These are phyloP conservation scores for Gymnobelideus leadbeateri DNA, from an alignment of 2,113 vertebrate genomes.

Conservation along the genomic window DNA sequence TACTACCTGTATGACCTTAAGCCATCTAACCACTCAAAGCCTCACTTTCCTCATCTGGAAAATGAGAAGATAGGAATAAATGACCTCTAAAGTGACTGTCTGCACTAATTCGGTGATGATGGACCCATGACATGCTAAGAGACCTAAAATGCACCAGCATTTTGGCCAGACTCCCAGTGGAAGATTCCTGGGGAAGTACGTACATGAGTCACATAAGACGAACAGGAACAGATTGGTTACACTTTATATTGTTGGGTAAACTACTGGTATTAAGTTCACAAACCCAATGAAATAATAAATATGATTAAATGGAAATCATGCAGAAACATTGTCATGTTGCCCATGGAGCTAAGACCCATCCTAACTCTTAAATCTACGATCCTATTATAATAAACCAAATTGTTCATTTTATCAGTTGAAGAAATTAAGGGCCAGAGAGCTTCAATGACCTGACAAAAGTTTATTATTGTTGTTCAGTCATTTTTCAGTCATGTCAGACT, in stretches of 20 bases:
- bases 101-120: background rate
- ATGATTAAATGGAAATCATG: background rate
- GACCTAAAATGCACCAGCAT: background rate
- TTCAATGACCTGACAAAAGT: background rate
- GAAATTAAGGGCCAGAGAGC: background rate
- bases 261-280: background rate
- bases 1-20: background rate
- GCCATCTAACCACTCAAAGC: background rate
- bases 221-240: background rate
- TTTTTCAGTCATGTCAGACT: background rate
- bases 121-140: background rate
- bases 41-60: background rate
- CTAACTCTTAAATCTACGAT: background rate
- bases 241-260: background rate
- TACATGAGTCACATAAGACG: background rate
- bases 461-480: too few species aligned
- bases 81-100: background rate
- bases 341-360: background rate
- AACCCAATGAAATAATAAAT: background rate
- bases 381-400: background rate
- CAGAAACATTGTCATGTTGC: background rate
- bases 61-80: background rate
- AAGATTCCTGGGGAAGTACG: background rate
- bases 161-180: background rate
- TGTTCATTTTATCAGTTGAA: background rate